Evolutionary conservation across 2,888 invertebrate species (phyloP).

Genomic region (Scrobipalpa costella): DNA sequence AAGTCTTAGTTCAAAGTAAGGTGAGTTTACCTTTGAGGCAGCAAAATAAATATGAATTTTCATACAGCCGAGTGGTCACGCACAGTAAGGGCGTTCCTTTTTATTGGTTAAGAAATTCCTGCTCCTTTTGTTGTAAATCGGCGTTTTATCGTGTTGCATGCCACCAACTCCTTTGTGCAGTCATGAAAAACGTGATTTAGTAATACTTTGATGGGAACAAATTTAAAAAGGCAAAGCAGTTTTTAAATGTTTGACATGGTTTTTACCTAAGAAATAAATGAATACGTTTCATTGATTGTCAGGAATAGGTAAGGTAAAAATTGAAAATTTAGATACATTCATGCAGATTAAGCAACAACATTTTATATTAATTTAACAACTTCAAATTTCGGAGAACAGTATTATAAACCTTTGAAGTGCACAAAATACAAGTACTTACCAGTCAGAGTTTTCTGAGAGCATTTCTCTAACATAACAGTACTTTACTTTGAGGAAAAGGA

Average conservation of each 20-base stretch:
- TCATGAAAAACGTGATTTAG: constrained; percentile 33
- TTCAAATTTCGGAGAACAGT: too few species aligned
- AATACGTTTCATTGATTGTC: too few species aligned
- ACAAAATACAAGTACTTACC: neutral
- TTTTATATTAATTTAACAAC: too few species aligned
- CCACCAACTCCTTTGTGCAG: constrained; percentile 53
- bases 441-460: neutral
- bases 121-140: constrained; percentile 69
- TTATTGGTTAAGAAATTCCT: constrained; percentile 60
- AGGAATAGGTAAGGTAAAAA: too few species aligned
- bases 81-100: constrained; percentile 64
- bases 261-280: too few species aligned
- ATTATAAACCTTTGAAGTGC: too few species aligned
- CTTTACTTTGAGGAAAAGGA: constrained; percentile 13
- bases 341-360: too few species aligned
- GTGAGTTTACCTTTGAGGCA: constrained; percentile 59
- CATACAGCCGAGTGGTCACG: constrained; percentile 76
- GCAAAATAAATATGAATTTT: constrained; percentile 77
- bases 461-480: neutral
- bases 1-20: constrained; percentile 23
- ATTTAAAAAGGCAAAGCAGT: neutral
- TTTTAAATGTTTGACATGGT: too few species aligned
- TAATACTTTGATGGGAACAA: neutral
- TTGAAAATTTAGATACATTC: too few species aligned
- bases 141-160: constrained; percentile 72